Evolutionary conservation across 2,888 invertebrate species (phyloP), one percentile per base, ranked within the genome.

Genomic region (Dione juno): DNA sequence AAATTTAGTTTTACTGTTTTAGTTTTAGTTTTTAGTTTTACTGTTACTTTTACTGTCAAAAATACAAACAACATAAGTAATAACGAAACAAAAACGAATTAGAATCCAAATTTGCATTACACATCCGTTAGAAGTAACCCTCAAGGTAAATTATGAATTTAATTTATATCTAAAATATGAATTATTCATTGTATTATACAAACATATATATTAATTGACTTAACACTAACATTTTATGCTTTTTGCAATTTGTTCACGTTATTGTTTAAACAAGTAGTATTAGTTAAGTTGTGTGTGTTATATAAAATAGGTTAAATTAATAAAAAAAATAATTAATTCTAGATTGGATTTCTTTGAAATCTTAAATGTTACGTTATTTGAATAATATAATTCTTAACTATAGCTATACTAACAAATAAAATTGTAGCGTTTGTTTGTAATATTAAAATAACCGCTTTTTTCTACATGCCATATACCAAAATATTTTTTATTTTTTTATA

Each of bases 221-320:
- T 37, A 1, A 37, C 16, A 37, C 37, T 57, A 37, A 16, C 37
- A 7, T 57, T 57, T 16, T 11, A 37, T 5, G 11, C 16, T 57
- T 57, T 54, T 54, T 37, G 54, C 37, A 54, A 54, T 54, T 54
- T 37, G 54, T 35, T 37, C 54, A 54, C 35, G 35, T n/a, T 54
- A 9, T 37, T 54, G n/a, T 54, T 54, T 54, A 16, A 54, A 54
- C 37, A 54, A 37, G 54, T 54, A 37, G 7, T 14, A 35, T 35
- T n/a, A 10, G 3, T 54, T 54, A 8, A 48, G 16, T 16, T 53
- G 28, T 54, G 9, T 9, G 35, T 35, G 16, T 54, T 54, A 9
- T 3, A 16, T 37, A 54, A 54, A 54, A 54, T 37, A 16, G 37
- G 6, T 57, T 37, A 10, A 40, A 40, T 57, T 0, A 37, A 53